Evolutionary conservation across 2,888 invertebrate species (phyloP), one percentile per base, ranked within the genome.

Genomic region (Melinaea marsaeus): DNA sequence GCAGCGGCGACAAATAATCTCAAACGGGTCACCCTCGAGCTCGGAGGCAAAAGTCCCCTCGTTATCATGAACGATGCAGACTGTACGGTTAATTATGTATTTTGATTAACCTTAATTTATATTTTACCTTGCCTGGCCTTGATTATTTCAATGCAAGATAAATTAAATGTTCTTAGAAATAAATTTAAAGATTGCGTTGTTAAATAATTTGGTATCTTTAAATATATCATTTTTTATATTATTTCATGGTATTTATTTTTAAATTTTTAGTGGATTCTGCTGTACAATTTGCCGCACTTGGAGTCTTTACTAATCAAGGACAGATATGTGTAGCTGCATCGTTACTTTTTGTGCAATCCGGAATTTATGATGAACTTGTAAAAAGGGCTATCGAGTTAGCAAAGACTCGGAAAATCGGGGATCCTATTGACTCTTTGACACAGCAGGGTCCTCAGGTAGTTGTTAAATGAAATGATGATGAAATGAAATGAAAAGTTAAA

Each of bases 31-130:
- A 94, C 95, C 1, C 84, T 98, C 51, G 97, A 98, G 81, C 90
- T 97, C 56, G 97, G 97, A 33, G 97, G 97, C 68, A 98, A 98
- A 81, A 96, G 95, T 79, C 97, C 97, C 2, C 86, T 96, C 2
- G 93, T 97, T 57, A 92, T 97, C 54, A 95, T 95, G 82, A 92
- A 94, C 64, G 96, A 96, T 84, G 95, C 93, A 9, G 92, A 96
- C 77, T 80, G 96, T 95, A 84, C 91, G 92, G 7, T 9, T 37
- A 37, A 37, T 3, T 9, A 42, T 42, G 3, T 42, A 9, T 9
- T 3, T 42, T 42, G 6, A 9, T 9, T 6, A 42, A 3, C 6
- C 9, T 2, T 37, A 6, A 6, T 37, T 37, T 6, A 37, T 37
- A 37, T 37, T 37, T 37, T 37, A 37, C 22, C 22, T 22, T 22